These are phyloP conservation scores for Drosophila rufa DNA, from an alignment of 1,140 invertebrate genomes.

Conservation along the genomic window DNA sequence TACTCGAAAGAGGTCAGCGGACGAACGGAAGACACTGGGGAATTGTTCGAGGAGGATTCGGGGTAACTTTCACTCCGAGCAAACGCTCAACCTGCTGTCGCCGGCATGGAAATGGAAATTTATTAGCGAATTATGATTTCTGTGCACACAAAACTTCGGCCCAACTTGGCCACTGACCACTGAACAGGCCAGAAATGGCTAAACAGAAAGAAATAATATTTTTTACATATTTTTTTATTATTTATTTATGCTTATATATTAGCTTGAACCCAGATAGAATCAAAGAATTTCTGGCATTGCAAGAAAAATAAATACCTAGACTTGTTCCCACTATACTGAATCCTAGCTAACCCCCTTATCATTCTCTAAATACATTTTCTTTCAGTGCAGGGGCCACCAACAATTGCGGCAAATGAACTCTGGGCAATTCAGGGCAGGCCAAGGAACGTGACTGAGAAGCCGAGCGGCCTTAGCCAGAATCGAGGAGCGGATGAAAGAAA, in stretches of 20 bases:
- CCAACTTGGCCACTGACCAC: conserved; percentile 27
- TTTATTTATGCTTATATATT: background rate
- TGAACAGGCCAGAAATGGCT: conserved; percentile 17
- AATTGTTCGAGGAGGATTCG: conserved; percentile 31
- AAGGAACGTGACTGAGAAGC: conserved; percentile 69
- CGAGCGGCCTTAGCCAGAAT: conserved; percentile 61
- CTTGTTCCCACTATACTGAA: too few species aligned
- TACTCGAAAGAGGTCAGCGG: background rate
- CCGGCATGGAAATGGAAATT: conserved; percentile 76
- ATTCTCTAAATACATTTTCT: background rate
- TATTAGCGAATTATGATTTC: conserved; percentile 82
- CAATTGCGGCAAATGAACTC: conserved; percentile 59
- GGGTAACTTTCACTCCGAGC: conserved; percentile 68
- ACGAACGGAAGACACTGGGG: conserved; percentile 5
- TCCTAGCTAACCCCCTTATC: background rate
- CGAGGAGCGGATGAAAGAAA: conserved; percentile 71
- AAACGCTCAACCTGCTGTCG: conserved; percentile 58
- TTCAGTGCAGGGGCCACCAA: conserved; percentile 2
- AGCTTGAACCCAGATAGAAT: background rate
- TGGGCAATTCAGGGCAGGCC: conserved; percentile 63
- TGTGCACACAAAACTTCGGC: conserved; percentile 40
- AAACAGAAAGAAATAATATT: background rate
- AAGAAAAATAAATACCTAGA: too few species aligned
- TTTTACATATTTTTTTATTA: background rate
- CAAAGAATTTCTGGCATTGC: background rate